Evolutionary conservation across 2,113 vertebrate genomes (phyloP).

Genomic region (Lophius piscatorius): DNA sequence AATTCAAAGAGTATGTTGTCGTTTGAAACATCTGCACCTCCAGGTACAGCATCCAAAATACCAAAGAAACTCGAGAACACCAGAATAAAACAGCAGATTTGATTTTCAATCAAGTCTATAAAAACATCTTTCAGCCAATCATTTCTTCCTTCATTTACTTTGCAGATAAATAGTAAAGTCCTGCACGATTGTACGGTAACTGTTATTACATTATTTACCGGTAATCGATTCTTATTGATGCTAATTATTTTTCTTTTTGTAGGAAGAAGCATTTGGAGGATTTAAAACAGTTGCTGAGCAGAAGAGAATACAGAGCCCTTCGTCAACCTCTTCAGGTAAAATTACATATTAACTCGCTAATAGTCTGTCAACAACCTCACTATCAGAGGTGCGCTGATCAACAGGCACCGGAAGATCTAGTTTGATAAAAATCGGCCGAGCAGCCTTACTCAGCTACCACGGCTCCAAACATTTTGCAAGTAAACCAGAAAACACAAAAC

Average conservation of each 20-base stretch:
- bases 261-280: constrained; percentile 96
- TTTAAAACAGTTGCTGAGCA: constrained; percentile 92
- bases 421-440: too few species aligned
- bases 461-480: too few species aligned
- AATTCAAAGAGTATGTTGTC: constrained; percentile 41
- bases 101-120: constrained; percentile 41
- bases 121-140: too few species aligned
- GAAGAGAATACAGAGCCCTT: constrained; percentile 87
- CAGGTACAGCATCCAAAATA: constrained; percentile 20
- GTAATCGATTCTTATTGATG: too few species aligned
- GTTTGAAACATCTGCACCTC: constrained; percentile 25
- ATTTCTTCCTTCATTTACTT: too few species aligned
- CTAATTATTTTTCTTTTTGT: constrained; percentile 41
- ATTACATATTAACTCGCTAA: not conserved
- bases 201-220: too few species aligned
- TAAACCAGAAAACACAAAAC: too few species aligned
- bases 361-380: not conserved
- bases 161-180: too few species aligned
- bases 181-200: too few species aligned
- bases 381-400: too few species aligned
- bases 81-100: constrained; percentile 33
- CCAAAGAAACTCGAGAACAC: constrained; percentile 30
- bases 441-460: too few species aligned
- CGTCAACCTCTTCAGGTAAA: constrained; percentile 86
- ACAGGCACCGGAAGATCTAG: too few species aligned